Percentiles rank a stretch among this genome's conserved stretches.
phyloP scores from a whole-genome alignment of 2,113 vertebrate genomes.

The Marmota flaviventris region DNA sequence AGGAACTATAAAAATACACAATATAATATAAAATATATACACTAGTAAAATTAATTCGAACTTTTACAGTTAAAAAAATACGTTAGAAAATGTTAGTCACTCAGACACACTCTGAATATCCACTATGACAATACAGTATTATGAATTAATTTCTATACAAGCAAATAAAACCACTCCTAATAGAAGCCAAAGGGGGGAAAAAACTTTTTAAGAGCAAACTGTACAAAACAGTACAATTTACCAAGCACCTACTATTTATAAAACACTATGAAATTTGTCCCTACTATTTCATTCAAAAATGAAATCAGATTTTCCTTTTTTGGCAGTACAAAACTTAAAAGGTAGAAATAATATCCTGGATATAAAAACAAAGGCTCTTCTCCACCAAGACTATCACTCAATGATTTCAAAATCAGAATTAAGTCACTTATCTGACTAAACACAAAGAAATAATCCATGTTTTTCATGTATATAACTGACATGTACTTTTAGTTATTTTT shows the following conservation, averaged over 20 bases:
- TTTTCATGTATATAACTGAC: background rate
- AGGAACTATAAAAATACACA: constrained; percentile 1
- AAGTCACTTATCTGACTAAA: constrained; percentile 4
- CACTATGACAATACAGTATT: background rate
- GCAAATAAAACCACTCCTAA: constrained; percentile 45
- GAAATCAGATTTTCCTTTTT: background rate
- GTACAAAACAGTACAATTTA: background rate
- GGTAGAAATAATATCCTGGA: background rate
- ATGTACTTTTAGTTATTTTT: background rate
- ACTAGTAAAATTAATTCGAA: constrained; percentile 43
- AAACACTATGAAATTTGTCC: background rate
- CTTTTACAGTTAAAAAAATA: constrained; percentile 7
- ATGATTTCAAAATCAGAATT: constrained; percentile 56
- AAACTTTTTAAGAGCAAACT: background rate
- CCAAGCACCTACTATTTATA: background rate
- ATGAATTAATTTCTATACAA: constrained; percentile 27
- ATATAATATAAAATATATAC: constrained; percentile 25
- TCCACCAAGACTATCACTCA: background rate
- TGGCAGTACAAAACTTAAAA: constrained; percentile 39
- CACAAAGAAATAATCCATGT: background rate
- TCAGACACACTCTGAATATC: constrained; percentile 4
- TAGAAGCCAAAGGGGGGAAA: background rate
- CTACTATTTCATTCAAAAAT: constrained; percentile 24
- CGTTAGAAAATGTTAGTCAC: background rate
- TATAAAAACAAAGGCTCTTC: background rate